Conservation (phyloP, 2,888 invertebrate genomes). For the Lycophotia porphyrea region DNA sequence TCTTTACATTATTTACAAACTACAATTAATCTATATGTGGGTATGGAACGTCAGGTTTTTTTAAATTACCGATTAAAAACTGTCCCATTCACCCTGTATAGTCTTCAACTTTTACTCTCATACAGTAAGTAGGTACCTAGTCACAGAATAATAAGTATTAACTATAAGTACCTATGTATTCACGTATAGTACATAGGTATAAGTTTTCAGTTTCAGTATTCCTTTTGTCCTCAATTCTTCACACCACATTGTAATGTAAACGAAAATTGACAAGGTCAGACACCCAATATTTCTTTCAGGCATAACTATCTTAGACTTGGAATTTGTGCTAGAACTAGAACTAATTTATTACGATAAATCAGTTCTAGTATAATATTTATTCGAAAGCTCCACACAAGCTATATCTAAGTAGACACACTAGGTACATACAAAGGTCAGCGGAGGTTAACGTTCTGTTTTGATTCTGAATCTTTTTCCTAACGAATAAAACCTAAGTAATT, state of each 20-base stretch:
- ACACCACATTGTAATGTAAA: neutral
- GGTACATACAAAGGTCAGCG: conserved; percentile 25
- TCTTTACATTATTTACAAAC: too few species aligned
- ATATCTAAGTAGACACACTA: neutral
- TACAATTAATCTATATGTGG: too few species aligned
- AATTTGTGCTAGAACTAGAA: conserved; percentile 5
- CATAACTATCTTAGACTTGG: neutral
- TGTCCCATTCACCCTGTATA: too few species aligned
- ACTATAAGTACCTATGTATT: neutral
- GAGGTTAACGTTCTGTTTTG: conserved; percentile 28
- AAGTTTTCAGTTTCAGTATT: neutral
- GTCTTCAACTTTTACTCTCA: too few species aligned
- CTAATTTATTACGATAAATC: conserved; percentile 19
- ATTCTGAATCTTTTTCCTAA: conserved; percentile 12
- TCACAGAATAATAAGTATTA: neutral
- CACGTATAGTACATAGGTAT: neutral
- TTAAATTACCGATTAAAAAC: too few species aligned
- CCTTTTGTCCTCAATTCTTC: neutral
- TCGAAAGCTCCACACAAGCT: conserved; percentile 15
- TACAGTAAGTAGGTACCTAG: neutral
- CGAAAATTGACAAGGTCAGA: neutral
- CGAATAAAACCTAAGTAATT: neutral
- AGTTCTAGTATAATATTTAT: too few species aligned
- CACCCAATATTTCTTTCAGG: neutral
- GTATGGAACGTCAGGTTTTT: too few species aligned